Percentiles rank a stretch among this genome's conserved stretches.
phyloP scores from a whole-genome alignment of 2,797 vertebrate genomes.

The Tragelaphus eurycerus region DNA sequence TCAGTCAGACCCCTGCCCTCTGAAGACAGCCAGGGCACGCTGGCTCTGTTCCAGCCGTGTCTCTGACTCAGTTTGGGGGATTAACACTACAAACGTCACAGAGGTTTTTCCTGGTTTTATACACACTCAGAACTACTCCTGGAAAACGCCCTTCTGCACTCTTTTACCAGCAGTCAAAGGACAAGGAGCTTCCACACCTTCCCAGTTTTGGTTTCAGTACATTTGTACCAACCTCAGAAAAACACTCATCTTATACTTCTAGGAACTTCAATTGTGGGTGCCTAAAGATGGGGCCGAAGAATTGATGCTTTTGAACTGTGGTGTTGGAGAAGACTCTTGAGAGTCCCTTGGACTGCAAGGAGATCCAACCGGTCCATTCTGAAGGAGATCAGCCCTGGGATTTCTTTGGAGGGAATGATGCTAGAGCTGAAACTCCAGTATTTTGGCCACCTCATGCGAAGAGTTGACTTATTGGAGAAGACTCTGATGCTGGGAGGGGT shows the following conservation, averaged over 20 bases:
- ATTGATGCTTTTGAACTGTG: too few species aligned
- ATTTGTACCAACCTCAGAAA: neutral
- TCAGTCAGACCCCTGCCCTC: neutral
- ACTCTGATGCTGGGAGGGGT: too few species aligned
- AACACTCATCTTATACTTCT: neutral
- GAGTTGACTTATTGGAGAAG: too few species aligned
- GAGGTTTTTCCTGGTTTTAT: slow-evolving; percentile 43
- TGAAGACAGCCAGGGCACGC: neutral
- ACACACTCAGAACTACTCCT: neutral
- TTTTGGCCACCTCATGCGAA: too few species aligned
- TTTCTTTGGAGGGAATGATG: too few species aligned
- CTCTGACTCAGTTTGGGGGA: slow-evolving; percentile 30
- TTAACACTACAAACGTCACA: slow-evolving; percentile 3
- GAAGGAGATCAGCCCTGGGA: too few species aligned
- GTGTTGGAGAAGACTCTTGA: too few species aligned
- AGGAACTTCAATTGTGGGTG: neutral
- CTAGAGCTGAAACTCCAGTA: too few species aligned
- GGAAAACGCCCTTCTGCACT: neutral
- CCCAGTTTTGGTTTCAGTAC: neutral
- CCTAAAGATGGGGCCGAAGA: neutral
- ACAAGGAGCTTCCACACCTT: neutral
- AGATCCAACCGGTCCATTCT: too few species aligned
- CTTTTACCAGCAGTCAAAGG: neutral
- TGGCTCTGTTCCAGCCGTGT: neutral
- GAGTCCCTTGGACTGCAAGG: too few species aligned